Conservation (phyloP, 2,888 invertebrate genomes). For the Papilio gigon region DNA sequence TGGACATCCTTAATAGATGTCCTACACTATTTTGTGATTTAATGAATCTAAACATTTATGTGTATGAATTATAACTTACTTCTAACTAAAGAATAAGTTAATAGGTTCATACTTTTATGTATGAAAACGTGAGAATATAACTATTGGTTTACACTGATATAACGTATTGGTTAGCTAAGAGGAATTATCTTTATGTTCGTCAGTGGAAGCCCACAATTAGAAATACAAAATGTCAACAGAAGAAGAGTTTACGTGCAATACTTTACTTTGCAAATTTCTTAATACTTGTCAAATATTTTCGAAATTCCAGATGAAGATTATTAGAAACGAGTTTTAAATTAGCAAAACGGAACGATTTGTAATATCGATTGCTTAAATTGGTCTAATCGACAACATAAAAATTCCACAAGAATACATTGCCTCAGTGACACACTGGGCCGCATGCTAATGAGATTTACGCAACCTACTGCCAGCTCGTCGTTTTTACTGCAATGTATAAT, state of each 20-base stretch:
- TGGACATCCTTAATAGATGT: constrained; percentile 17
- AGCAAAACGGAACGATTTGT: not conserved
- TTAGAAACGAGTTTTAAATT: not conserved
- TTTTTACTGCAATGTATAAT: constrained; percentile 41
- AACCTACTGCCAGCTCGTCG: constrained; percentile 12
- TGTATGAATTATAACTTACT: not conserved
- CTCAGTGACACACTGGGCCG: constrained; percentile 25
- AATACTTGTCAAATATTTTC: not conserved
- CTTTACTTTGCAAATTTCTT: not conserved
- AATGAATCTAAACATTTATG: not conserved
- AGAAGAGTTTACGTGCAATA: no score
- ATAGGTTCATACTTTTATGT: no score
- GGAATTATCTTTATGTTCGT: no score
- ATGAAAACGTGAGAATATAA: no score
- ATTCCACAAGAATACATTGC: constrained; percentile 16
- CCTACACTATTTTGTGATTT: constrained; percentile 6
- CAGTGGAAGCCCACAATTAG: no score
- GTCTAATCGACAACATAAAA: constrained; percentile 13
- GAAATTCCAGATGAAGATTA: not conserved
- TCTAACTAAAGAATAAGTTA: not conserved
- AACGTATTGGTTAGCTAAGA: no score
- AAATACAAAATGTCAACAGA: no score
- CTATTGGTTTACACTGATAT: no score
- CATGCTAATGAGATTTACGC: constrained; percentile 29
- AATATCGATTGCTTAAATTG: not conserved